A percentile compares a stretch with the other conserved stretches of the same genome.
Evolutionary conservation across 2,113 vertebrate genomes (phyloP).

Genomic region (Amphiprion percula): DNA sequence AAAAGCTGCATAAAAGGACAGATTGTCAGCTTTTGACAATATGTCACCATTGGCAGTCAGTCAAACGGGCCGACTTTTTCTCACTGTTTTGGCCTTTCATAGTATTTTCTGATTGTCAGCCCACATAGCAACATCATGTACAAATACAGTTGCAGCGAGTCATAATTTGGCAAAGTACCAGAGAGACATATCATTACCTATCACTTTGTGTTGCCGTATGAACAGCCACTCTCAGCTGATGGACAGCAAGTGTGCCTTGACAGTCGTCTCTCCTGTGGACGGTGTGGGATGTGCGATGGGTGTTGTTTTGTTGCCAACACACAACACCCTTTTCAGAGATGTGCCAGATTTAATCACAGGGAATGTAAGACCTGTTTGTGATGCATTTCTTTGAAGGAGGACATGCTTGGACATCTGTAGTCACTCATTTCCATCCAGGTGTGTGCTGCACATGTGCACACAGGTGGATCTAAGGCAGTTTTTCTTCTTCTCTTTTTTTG

Average conservation of each 20-base stretch:
- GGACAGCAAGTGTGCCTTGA: conserved; percentile 24
- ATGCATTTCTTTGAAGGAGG: conserved; percentile 40
- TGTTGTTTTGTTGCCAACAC: conserved; percentile 57
- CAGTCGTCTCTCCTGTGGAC: conserved; percentile 32
- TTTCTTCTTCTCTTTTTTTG: not conserved
- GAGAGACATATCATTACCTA: not conserved
- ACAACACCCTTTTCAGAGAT: conserved; percentile 60
- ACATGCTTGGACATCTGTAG: conserved; percentile 67
- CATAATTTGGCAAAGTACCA: not conserved
- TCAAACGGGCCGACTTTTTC: not conserved
- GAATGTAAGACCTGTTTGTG: conserved; percentile 53
- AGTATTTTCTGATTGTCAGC: conserved; percentile 6
- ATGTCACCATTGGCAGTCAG: no score
- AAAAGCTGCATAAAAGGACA: conserved; percentile 13
- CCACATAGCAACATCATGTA: not conserved
- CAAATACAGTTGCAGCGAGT: not conserved
- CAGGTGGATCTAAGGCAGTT: conserved; percentile 2
- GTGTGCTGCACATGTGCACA: conserved; percentile 10
- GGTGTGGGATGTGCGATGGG: conserved; percentile 45
- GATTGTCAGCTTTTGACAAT: no score
- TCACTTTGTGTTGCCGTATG: not conserved
- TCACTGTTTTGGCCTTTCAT: not conserved
- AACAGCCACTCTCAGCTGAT: conserved; percentile 32
- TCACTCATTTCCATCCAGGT: conserved; percentile 61
- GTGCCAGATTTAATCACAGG: conserved; percentile 59